Conservation (phyloP, 2,113 vertebrate genomes). For the Stictonetta naevosa region DNA sequence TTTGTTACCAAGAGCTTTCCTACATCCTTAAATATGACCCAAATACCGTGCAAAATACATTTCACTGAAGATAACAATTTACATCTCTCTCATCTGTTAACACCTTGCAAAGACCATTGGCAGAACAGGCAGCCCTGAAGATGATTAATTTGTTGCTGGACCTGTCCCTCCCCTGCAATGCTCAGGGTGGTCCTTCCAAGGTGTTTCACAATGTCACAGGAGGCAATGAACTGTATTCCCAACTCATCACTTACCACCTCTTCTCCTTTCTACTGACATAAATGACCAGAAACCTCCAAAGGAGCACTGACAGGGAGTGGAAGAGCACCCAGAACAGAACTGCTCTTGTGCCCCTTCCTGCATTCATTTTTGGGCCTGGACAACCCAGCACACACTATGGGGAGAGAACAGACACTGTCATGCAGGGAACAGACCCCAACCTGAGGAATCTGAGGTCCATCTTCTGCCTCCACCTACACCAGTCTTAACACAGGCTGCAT, state of each 20-base stretch:
- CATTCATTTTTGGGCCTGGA: not conserved
- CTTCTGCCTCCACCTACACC: not conserved
- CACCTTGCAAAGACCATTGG: not conserved
- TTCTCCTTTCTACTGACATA: not conserved
- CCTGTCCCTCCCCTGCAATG: not conserved
- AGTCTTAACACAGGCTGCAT: accelerated
- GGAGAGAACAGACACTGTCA: not conserved
- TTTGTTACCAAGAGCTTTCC: not conserved
- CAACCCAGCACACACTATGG: not conserved
- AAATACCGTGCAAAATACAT: not conserved
- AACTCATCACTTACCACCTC: not conserved
- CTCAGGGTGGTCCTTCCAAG: not conserved
- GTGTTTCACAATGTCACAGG: not conserved
- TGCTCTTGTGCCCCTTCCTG: not conserved
- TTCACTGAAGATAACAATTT: not conserved
- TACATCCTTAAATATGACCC: not conserved
- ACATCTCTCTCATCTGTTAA: not conserved
- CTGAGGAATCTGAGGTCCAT: not conserved
- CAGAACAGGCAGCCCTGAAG: not conserved
- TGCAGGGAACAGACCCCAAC: not conserved
- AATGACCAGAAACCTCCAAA: not conserved
- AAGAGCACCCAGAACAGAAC: not conserved
- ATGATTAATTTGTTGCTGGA: not conserved
- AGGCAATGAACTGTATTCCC: not conserved
- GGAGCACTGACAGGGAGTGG: not conserved